These are phyloP conservation scores for Heterocephalus glaber DNA, from an alignment of 2,113 vertebrate genomes.

Conservation along the genomic window DNA sequence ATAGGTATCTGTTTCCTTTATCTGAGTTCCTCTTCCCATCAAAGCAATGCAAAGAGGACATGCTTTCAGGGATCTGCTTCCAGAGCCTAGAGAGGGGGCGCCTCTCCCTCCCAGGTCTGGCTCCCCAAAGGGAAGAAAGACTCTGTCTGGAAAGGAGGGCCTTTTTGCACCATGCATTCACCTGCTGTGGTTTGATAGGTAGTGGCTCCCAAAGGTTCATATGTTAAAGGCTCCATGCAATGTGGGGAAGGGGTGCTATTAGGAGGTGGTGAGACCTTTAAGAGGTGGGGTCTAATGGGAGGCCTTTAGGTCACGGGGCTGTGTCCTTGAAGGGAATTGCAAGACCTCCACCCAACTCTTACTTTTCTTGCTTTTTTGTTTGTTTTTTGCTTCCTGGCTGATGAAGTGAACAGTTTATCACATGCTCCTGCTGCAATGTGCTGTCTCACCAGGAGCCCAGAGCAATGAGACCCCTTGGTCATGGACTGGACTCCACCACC, in stretches of 20 bases:
- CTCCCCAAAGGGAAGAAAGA: background rate
- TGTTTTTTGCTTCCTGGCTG: background rate
- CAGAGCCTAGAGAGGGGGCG: conserved; percentile 62
- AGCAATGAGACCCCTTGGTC: background rate
- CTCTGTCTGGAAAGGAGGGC: background rate
- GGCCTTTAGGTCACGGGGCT: background rate
- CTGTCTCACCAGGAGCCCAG: background rate
- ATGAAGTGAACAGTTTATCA: background rate
- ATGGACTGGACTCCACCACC: background rate
- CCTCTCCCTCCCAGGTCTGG: background rate
- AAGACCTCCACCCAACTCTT: background rate
- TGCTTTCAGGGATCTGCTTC: conserved; percentile 68
- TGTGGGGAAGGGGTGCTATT: background rate
- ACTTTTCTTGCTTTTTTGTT: background rate
- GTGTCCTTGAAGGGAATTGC: background rate
- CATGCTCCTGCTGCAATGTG: background rate
- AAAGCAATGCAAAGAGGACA: conserved; percentile 74
- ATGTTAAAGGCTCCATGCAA: background rate
- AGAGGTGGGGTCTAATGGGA: background rate
- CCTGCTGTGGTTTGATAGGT: background rate
- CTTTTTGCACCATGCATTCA: background rate
- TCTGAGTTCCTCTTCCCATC: conserved; percentile 88
- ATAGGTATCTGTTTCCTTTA: conserved; percentile 88
- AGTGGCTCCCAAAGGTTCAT: background rate
- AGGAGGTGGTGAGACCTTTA: background rate